Evolutionary conservation across 2,888 invertebrate species (phyloP), one percentile per base, ranked within the genome.

Genomic region (Eurytoma californica): DNA sequence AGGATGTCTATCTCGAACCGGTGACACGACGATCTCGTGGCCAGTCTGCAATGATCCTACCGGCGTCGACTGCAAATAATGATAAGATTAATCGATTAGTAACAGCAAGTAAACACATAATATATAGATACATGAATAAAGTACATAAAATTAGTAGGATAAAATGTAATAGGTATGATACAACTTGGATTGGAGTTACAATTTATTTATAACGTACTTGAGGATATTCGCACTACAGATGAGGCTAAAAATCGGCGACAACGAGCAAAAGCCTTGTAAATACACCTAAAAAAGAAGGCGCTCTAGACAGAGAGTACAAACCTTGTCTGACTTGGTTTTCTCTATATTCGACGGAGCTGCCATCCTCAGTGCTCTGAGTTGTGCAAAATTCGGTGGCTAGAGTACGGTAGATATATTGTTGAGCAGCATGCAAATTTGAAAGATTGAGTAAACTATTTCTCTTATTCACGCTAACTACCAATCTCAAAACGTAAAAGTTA

Each of bases 41-140:
- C 95, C 95, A 85, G 97, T 97, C 92, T 96, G 97, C 88, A 97
- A 92, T 70, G 97, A 97, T 88, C 97, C 97, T 89, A 97, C 96
- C 82, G 97, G 97, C 83, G 97, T 97, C 84, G 97, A 97, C 97
- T 97, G 94, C 83, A 93, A 93, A 84, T 82, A 83, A 89, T 82
- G 79, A 73, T 3, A 72, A 72, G 82, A 79, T 60, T 39, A 16
- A 68, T 53, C 28, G 39, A 39, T 39, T 39, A 53, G 39, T 63
- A 24, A 13, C 12, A 77, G 74, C 72, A 47, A 68, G 55, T 68
- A 63, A 53, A 75, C 9, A 58, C 24, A 24, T 24, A 24, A 24
- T 24, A 2, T 24, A 24, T 58, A 30, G n/a, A 60, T 74, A 51
- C 24, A 65, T 7, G 66, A 77, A 72, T 73, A 72, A 55, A 55